Evolutionary conservation across 2,888 invertebrate genomes (phyloP), one percentile per base, ranked within the genome.

Genomic region (Oxycera nigricornis): DNA sequence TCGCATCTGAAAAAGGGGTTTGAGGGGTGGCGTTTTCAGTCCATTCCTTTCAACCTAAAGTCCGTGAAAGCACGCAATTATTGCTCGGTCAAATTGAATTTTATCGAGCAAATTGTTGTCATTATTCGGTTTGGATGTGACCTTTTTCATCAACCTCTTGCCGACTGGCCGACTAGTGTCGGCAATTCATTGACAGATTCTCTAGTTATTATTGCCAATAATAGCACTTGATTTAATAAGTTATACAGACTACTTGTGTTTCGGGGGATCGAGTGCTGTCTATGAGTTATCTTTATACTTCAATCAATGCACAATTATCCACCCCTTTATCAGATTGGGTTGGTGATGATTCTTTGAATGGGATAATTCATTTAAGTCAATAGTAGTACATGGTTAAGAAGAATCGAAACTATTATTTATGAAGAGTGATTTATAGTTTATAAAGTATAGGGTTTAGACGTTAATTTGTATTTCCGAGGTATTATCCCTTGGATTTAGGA

Each of bases 271-370:
- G 17, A 50, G 17, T 0, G 17, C 50, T 50, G 14, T 59, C n/a
- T n/a, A n/a, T 59, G 11, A 68, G 26, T 70, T 52, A 70, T 70
- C 70, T 55, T 55, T 70, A 70, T 55, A 70, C 70, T 70, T 70
- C 70, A 70, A 70, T 70, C 70, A 70, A 70, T 70, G 52, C 31
- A 31, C 55, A 70, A 70, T 70, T 70, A 52, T 68, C 68, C 70
- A 52, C 52, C 70, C 70, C 70, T 70, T 70, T 70, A 70, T 70
- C 70, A 55, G 70, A 70, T 70, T 52, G 4, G 4, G 50, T 55
- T 24, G 24, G 17, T 20, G 35, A 17, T 46, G 46, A 46, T 46
- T 46, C 46, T 46, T 3, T 20, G 24, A 70, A 31, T 70, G 30
- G 30, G 35, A 70, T 70, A 26, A 70, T 52, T 20, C 31, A 55